phyloP scores from a whole-genome alignment of 2,888 invertebrate genomes.

The Dione vanillae region DNA sequence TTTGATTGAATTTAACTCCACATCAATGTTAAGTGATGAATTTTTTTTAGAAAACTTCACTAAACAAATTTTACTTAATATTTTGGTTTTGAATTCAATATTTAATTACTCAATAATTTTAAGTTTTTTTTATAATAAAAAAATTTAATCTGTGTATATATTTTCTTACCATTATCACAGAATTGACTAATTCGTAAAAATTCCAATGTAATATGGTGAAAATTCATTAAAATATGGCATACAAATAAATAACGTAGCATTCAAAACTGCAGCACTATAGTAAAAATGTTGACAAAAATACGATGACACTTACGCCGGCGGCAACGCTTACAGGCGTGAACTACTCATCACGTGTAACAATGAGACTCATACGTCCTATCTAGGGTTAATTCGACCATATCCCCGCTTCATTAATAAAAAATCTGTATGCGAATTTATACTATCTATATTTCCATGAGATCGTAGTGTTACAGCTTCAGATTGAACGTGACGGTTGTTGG shows the following conservation, averaged over 20 bases:
- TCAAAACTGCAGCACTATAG: constrained; percentile 30
- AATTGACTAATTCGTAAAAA: not conserved
- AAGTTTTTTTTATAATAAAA: no score
- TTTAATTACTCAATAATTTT: no score
- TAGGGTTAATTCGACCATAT: constrained; percentile 30
- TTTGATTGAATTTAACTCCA: no score
- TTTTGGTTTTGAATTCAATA: no score
- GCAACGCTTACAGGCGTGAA: constrained; percentile 18
- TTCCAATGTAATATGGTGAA: not conserved
- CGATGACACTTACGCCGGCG: constrained; percentile 22
- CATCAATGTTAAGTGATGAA: no score
- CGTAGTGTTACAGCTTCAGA: no score
- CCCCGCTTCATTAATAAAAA: constrained; percentile 21
- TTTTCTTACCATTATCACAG: not conserved
- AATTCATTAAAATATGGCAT: no score
- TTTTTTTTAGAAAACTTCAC: no score
- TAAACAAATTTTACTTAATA: no score
- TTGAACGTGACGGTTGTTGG: no score
- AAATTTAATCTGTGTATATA: no score
- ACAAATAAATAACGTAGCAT: not conserved
- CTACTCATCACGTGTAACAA: constrained; percentile 29
- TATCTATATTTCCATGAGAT: no score
- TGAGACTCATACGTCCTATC: constrained; percentile 22
- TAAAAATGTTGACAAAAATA: constrained; percentile 34
- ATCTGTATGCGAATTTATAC: constrained; percentile 3